Evolutionary conservation across 2,797 vertebrate species (phyloP), one percentile per base, ranked within the genome.

Genomic region (Xiphorhynchus erythropygius): DNA sequence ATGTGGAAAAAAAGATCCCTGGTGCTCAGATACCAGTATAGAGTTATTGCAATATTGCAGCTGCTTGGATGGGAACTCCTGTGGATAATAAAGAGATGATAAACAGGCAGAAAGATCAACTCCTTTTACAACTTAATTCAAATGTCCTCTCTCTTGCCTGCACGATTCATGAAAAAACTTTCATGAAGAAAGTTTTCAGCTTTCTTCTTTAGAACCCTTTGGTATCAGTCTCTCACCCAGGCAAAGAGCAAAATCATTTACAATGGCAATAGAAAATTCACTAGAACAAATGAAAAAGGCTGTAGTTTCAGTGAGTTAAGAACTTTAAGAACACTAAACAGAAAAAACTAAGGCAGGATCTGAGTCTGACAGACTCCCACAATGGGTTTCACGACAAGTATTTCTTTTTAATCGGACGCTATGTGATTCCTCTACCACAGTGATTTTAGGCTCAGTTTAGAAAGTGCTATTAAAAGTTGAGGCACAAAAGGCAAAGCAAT

Each of bases 161-260:
- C 41, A 86, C 84, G 57, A 94, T 83, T 87, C n/a, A 55, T 94
- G 37, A 37, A 37, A 37, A 37, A 37, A 37, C 37, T 37, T 37
- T 37, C 37, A 37, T 37, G 37, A 37, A 37, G 37, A 37, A 37
- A 13, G 50, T 71, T 94, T 94, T 86, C 50, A 41, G 73, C 13
- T 68, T 88, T 62, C 53, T 90, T 59, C 62, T 65, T 76, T 59
- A 91, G 62, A 76, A 55, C 1, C 14, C 28, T 84, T 87, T 81
- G 92, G 18, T 69, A 86, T 84, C 79, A 81, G 69, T 87, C 32
- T 77, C 44, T 91, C 65, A 71, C n/a, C 13, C 53, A 46, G 79
- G 41, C 50, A 92, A 95, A 96, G 65, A 94, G 42, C 79, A 88
- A 88, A 22, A 16, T 65, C 37, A 79, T 94, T 97, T 88, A 93